phyloP scores from a whole-genome alignment of 2,888 invertebrate species.

The Drosophila recens region DNA sequence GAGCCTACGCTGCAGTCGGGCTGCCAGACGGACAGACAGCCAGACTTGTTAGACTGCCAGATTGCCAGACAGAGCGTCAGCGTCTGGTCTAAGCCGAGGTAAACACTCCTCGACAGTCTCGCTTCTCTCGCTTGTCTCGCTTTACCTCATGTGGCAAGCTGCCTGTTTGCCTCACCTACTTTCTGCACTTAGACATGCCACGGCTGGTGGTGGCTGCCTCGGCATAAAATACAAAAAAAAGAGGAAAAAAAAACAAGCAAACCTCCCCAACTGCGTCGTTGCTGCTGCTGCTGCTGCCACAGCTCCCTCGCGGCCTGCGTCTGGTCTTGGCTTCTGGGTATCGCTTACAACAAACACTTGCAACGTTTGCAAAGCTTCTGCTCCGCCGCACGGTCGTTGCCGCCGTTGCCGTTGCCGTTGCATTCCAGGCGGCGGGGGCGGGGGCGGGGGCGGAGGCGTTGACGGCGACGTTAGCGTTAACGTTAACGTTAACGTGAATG shows the following conservation, averaged over 20 bases:
- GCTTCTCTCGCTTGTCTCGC: slow-evolving; percentile 39
- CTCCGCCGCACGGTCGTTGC: slow-evolving; percentile 63
- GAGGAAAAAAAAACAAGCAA: slow-evolving; percentile 35
- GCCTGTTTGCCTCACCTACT: slow-evolving; percentile 75
- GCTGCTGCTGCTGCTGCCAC: slow-evolving; percentile 29
- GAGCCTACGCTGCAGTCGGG: slow-evolving; percentile 60
- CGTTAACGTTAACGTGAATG: slow-evolving; percentile 58
- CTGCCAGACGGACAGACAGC: slow-evolving; percentile 37
- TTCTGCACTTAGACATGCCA: slow-evolving; percentile 73
- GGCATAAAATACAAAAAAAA: slow-evolving; percentile 16
- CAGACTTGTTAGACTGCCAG: slow-evolving; percentile 36
- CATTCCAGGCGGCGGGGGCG: slow-evolving; percentile 31
- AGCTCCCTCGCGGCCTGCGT: slow-evolving; percentile 67
- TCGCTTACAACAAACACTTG: slow-evolving; percentile 81
- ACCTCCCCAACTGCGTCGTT: slow-evolving; percentile 63
- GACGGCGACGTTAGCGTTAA: slow-evolving; percentile 11
- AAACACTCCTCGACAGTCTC: slow-evolving; percentile 67
- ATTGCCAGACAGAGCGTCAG: slow-evolving; percentile 44
- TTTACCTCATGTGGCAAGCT: slow-evolving; percentile 46
- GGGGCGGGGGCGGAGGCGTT: slow-evolving; percentile 35
- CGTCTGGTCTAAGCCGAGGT: slow-evolving; percentile 75
- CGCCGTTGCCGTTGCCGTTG: slow-evolving; percentile 7
- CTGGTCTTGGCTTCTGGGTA: slow-evolving; percentile 57
- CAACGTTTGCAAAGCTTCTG: slow-evolving; percentile 75
- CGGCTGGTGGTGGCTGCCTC: slow-evolving; percentile 67